Conservation (phyloP, 2,113 vertebrate species). For the Pionites leucogaster region DNA sequence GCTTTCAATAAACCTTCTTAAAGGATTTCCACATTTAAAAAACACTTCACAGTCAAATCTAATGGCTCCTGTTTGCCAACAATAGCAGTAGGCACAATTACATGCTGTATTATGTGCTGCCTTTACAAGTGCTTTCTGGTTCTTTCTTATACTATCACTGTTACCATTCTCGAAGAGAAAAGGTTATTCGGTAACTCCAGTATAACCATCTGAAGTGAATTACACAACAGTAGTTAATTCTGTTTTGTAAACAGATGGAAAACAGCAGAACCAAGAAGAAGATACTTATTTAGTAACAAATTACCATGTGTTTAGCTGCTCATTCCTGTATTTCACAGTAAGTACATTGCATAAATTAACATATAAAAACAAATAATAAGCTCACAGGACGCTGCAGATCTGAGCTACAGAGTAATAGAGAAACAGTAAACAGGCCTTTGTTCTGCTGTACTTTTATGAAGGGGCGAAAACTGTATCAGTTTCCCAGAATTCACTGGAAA, state of each 20-base stretch:
- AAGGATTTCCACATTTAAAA: background rate
- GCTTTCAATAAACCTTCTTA: background rate
- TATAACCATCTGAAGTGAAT: background rate
- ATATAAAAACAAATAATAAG: background rate
- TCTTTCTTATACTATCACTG: background rate
- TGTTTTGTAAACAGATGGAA: background rate
- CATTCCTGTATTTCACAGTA: background rate
- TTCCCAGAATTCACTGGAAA: background rate
- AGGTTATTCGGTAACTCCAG: background rate
- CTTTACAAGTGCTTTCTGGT: background rate
- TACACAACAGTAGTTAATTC: background rate
- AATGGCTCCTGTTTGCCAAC: background rate
- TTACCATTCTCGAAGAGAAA: background rate
- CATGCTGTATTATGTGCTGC: too few species aligned
- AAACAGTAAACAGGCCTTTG: background rate
- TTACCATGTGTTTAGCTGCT: background rate
- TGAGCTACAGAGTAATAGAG: background rate
- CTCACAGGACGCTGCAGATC: background rate
- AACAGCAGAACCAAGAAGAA: background rate
- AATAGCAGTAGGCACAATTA: background rate
- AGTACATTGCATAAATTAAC: fast-evolving
- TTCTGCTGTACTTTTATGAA: background rate
- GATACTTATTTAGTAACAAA: background rate
- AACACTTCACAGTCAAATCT: background rate
- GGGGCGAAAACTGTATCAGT: fast-evolving